phyloP scores from a whole-genome alignment of 2,113 vertebrate species.

The Athene cunicularia region DNA sequence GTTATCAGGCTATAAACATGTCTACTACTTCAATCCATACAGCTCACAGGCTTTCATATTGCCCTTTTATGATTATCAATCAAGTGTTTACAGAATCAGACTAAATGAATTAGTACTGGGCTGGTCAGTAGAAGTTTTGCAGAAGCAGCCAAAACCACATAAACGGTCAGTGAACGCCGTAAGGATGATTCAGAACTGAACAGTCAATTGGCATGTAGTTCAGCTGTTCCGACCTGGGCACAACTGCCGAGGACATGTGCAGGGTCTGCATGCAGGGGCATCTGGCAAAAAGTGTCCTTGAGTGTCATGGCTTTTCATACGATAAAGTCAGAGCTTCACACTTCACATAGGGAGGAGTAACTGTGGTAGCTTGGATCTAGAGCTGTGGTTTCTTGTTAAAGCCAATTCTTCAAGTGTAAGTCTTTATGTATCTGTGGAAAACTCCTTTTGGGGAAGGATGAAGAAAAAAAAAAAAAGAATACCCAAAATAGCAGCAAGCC shows the following conservation, averaged over 20 bases:
- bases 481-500: background rate
- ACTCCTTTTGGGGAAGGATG: background rate
- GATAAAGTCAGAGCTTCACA: background rate
- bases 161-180: background rate
- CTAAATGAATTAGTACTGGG: slow-evolving; percentile 9
- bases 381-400: background rate
- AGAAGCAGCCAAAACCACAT: slow-evolving; percentile 49
- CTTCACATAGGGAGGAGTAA: background rate
- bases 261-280: fast-evolving
- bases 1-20: slow-evolving; percentile 67
- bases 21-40: slow-evolving; percentile 50
- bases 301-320: fast-evolving
- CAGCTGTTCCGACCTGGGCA: background rate
- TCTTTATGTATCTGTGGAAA: background rate
- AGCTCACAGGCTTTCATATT: background rate
- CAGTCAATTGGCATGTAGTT: background rate
- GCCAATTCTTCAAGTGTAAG: background rate
- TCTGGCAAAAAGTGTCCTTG: background rate
- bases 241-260: background rate
- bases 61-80: slow-evolving; percentile 28
- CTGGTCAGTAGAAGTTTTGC: slow-evolving; percentile 31
- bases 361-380: background rate
- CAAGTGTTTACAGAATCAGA: slow-evolving; percentile 3
- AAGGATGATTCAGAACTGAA: slow-evolving; percentile 11
- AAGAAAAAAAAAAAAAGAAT: background rate